These are phyloP conservation scores for Hydropotes inermis DNA, from an alignment of 2,113 vertebrate species.

Conservation along the genomic window DNA sequence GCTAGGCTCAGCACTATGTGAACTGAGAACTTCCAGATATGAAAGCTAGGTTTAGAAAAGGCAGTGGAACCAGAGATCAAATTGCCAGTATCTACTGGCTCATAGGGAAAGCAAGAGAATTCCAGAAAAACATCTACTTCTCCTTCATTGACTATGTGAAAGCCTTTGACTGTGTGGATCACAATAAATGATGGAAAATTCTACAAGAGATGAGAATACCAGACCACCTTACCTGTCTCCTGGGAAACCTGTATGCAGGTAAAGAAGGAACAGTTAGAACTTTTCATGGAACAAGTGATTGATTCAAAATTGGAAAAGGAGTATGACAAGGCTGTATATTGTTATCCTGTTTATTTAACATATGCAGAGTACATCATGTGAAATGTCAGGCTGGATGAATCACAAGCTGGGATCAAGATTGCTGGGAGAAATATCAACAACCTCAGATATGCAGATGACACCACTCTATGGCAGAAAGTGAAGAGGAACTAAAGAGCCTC, in stretches of 20 bases:
- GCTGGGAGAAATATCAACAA: neutral
- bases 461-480: neutral
- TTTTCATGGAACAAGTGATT: neutral
- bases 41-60: neutral
- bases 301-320: neutral
- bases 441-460: neutral
- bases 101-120: neutral
- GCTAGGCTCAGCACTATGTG: neutral
- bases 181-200: neutral
- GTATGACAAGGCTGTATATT: neutral
- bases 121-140: neutral
- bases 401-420: neutral
- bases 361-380: neutral
- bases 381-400: neutral
- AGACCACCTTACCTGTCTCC: neutral
- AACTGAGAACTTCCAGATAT: neutral
- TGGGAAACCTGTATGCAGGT: neutral
- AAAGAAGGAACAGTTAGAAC: neutral
- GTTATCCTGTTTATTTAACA: neutral
- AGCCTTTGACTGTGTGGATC: neutral
- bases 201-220: neutral
- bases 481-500: neutral
- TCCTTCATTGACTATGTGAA: neutral
- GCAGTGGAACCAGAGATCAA: neutral
- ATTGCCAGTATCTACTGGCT: neutral